Percentiles rank a stretch among this genome's conserved stretches.
These are phyloP conservation scores for Paradoxurus hermaphroditus DNA, from an alignment of 2,113 vertebrate genomes.

Conservation along the genomic window DNA sequence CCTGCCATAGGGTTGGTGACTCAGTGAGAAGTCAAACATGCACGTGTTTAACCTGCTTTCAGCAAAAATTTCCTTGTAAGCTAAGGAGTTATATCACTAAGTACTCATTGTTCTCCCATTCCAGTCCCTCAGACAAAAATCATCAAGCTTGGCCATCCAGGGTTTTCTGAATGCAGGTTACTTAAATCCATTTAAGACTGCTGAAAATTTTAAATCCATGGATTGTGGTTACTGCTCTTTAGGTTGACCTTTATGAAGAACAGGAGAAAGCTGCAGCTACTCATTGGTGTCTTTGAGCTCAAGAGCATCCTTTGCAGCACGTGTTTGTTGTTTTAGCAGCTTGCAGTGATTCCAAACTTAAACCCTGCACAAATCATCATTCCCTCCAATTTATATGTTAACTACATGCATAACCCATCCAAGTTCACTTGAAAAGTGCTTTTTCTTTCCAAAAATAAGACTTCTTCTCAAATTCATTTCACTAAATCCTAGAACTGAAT, in stretches of 20 bases:
- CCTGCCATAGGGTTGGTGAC: not conserved
- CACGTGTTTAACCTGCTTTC: not conserved
- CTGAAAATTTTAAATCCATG: not conserved
- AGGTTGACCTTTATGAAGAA: not conserved
- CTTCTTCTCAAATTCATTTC: not conserved
- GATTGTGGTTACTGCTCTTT: not conserved
- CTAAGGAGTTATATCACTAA: not conserved
- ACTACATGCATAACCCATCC: not conserved
- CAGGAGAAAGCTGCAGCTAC: not conserved
- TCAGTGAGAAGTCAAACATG: not conserved
- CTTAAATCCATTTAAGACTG: not conserved
- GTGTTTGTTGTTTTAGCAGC: not conserved
- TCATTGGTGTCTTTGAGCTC: not conserved
- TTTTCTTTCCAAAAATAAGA: not conserved
- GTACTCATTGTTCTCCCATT: not conserved
- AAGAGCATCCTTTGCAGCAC: not conserved
- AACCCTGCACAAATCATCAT: accelerated
- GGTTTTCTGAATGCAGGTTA: not conserved
- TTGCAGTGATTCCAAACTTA: not conserved
- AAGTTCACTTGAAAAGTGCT: not conserved
- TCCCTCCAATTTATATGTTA: not conserved
- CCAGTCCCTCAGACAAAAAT: not conserved
- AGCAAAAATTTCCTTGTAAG: not conserved
- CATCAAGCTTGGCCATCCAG: not conserved
- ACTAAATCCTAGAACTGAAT: not conserved